Evolutionary conservation across 2,113 vertebrate genomes (phyloP).

Genomic region (Amia ocellicauda): DNA sequence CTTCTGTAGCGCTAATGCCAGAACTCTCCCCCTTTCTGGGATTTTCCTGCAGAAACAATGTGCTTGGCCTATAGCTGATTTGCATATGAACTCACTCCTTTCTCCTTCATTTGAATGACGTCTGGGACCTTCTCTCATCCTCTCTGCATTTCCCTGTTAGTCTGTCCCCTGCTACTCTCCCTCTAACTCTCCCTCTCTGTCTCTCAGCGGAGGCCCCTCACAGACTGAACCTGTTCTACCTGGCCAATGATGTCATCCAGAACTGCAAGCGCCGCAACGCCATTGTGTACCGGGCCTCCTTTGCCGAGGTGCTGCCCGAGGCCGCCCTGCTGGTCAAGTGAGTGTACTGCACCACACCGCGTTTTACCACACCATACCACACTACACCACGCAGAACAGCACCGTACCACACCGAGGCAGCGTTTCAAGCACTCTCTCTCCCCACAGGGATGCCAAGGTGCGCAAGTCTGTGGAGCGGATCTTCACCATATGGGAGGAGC

Average conservation of each 20-base stretch:
- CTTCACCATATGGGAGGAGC: constrained; percentile 95
- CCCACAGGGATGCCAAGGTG: constrained; percentile 82
- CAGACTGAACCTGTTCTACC: constrained; percentile 92
- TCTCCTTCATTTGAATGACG: too few species aligned
- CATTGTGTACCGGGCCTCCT: constrained; percentile 83
- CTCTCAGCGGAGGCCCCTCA: constrained; percentile 82
- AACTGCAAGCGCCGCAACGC: constrained; percentile 97
- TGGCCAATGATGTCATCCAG: constrained; percentile 97
- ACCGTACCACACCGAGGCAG: too few species aligned
- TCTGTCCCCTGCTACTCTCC: not conserved
- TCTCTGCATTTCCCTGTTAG: too few species aligned
- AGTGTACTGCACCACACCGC: constrained; percentile 40
- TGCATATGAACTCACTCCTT: too few species aligned
- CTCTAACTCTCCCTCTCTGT: constrained; percentile 9
- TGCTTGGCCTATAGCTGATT: too few species aligned
- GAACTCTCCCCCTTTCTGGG: too few species aligned
- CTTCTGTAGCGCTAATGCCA: too few species aligned
- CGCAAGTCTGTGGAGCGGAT: constrained; percentile 91
- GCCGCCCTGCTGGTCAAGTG: constrained; percentile 88
- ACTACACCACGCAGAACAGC: too few species aligned
- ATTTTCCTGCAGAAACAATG: too few species aligned
- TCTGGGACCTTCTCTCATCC: too few species aligned
- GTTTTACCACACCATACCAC: not conserved
- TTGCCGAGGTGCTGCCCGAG: constrained; percentile 87
- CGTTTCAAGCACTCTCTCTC: too few species aligned